Evolutionary conservation across 2,797 vertebrate genomes (phyloP), one percentile per base, ranked within the genome.

Genomic region (Sarcophilus harrisii): DNA sequence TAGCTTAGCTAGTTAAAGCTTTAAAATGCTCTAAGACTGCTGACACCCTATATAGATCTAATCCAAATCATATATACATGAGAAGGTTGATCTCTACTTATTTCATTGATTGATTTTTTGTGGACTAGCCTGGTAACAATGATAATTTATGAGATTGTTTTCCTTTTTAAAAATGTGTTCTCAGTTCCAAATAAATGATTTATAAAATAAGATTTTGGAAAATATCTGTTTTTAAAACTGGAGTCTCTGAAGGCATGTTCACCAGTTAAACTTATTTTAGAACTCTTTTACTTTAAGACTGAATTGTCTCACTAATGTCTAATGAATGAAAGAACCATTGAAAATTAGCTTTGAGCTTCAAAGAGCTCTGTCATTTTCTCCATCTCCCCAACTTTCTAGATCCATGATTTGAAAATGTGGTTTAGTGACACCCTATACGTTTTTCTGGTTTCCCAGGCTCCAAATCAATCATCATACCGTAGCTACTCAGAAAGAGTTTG

Each of bases 371-470:
- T 95, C 94, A 73, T 94, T 81, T 27, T 24, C 28, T 89, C 73
- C 1, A 90, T 32, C 57, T 95, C 87, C 32, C 58, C 55, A 91
- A 93, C 91, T 93, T 94, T 95, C 91, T 97, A 95, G 90, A 92
- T 96, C 95, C 73, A 10, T 87, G 91, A 90, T 97, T 93, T 90
- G n/a, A 91, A 62, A 93, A 90, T 57, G 91, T 4, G 29, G 90
- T 92, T 96, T 97, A 96, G 89, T 94, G 90, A 94, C 1, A 93
- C 38, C 58, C 90, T 91, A 90, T 95, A 96, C 95, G 96, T 92
- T 91, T 90, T 62, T 90, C 93, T 13, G 10, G 90, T 91, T 97
- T 95, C 94, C 92, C 93, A 94, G 91, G 60, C 92, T 96, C 32
- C 93, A 95, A 96, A 97, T 96, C 97, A 89, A 96, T 92, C 30